Evolutionary conservation across 2,888 invertebrate species (phyloP).

Genomic region (Diogma glabrata): DNA sequence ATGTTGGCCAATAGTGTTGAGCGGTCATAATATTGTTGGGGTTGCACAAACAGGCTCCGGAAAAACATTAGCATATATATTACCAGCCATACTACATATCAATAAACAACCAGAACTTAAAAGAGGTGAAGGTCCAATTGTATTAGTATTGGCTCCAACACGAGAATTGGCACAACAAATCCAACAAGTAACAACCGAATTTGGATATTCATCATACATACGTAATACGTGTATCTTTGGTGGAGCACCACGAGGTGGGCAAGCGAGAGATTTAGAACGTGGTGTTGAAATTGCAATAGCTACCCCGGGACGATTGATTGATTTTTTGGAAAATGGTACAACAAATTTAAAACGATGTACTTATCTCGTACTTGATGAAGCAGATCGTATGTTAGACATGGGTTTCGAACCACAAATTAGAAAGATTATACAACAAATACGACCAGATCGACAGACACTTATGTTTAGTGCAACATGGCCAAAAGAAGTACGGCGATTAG

Average conservation of each 20-base stretch:
- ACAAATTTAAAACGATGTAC: conserved; percentile 67
- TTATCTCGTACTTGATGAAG: conserved; percentile 80
- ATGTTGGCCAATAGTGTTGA: conserved; percentile 78
- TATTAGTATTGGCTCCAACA: conserved; percentile 67
- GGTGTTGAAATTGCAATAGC: conserved; percentile 84
- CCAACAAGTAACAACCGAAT: conserved; percentile 68
- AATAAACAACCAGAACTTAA: conserved; percentile 62
- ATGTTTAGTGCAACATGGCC: conserved; percentile 99
- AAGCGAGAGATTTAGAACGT: conserved; percentile 57
- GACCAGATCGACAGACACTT: conserved; percentile 87
- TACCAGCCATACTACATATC: conserved; percentile 80
- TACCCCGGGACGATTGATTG: conserved; percentile 78
- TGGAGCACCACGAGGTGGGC: conserved; percentile 73
- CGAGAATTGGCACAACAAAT: conserved; percentile 72
- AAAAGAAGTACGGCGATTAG: conserved; percentile 83
- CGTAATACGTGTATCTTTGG: conserved; percentile 84
- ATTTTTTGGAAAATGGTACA: conserved; percentile 66
- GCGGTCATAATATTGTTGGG: conserved; percentile 70
- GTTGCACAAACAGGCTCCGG: conserved; percentile 80
- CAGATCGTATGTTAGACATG: conserved; percentile 95
- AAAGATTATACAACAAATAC: conserved; percentile 84
- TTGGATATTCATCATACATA: conserved; percentile 64
- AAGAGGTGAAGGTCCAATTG: conserved; percentile 77
- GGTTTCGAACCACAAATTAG: conserved; percentile 95
- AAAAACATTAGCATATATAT: conserved; percentile 64